Evolutionary conservation across 2,797 vertebrate genomes (phyloP).

Genomic region (Xyrichtys novacula): DNA sequence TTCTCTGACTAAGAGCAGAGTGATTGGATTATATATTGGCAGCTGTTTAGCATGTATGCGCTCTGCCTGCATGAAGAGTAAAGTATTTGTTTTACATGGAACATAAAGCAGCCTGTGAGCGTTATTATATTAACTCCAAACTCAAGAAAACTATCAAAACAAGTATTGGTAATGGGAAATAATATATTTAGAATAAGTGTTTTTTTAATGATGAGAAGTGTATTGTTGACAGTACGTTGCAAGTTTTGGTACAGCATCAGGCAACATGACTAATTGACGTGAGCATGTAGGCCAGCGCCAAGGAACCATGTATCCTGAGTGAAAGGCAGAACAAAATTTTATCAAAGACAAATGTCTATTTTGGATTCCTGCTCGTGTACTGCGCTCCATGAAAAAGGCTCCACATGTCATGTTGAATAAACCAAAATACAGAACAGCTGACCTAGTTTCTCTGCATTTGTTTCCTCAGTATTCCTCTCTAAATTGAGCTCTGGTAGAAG

Average conservation of each 20-base stretch:
- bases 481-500: conserved; percentile 26
- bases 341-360: conserved; percentile 53
- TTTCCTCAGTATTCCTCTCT: conserved; percentile 15
- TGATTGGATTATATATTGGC: conserved; percentile 13
- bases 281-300: conserved; percentile 36
- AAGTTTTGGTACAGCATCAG: conserved; percentile 31
- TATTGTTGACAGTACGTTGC: conserved; percentile 5
- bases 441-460: conserved; percentile 42
- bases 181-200: neutral
- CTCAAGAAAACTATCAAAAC: conserved; percentile 17
- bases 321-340: conserved; percentile 45
- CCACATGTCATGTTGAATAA: conserved; percentile 63
- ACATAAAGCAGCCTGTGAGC: conserved; percentile 9
- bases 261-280: conserved; percentile 48
- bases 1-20: conserved; percentile 9
- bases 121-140: conserved; percentile 28
- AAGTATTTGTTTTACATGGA: conserved; percentile 18
- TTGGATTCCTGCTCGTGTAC: conserved; percentile 28
- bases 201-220: conserved; percentile 25
- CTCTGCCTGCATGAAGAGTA: neutral
- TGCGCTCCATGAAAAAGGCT: conserved; percentile 30
- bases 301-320: conserved; percentile 42
- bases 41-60: neutral
- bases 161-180: conserved; percentile 1
- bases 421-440: conserved; percentile 44